Conservation (phyloP, 2,797 vertebrate species). For the Leptatherina wallacei region DNA sequence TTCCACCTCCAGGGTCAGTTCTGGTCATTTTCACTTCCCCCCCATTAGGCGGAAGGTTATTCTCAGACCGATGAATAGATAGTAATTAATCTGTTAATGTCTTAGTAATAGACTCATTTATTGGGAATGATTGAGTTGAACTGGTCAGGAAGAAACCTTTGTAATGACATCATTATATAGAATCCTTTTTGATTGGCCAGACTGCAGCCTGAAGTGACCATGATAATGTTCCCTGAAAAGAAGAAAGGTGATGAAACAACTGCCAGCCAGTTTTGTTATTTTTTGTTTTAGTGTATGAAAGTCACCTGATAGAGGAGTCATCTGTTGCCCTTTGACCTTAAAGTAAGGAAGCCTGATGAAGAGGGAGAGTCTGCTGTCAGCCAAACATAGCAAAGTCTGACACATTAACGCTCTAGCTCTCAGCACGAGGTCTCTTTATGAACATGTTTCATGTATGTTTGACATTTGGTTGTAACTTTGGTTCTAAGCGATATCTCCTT, state of each 20-base stretch:
- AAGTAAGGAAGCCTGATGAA: slow-evolving; percentile 36
- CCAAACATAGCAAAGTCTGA: slow-evolving; percentile 41
- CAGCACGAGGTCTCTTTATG: neutral
- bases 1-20: slow-evolving; percentile 59
- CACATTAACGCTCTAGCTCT: slow-evolving; percentile 24
- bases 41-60: slow-evolving; percentile 48
- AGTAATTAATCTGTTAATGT: slow-evolving; percentile 56
- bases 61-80: slow-evolving; percentile 58
- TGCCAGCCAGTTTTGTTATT: slow-evolving; percentile 9
- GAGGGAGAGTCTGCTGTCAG: slow-evolving; percentile 52
- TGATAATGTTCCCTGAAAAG: slow-evolving; percentile 10
- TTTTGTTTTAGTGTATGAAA: slow-evolving; percentile 14
- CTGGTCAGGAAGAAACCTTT: slow-evolving; percentile 22
- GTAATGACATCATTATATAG: slow-evolving; percentile 30
- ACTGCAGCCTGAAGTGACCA: neutral
- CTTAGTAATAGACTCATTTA: slow-evolving; percentile 55
- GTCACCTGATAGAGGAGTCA: slow-evolving; percentile 61
- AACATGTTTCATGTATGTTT: slow-evolving; percentile 10
- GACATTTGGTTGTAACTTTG: neutral
- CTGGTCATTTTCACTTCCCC: slow-evolving; percentile 39
- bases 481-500: neutral
- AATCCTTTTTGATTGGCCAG: slow-evolving; percentile 25
- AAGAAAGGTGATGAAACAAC: slow-evolving; percentile 33
- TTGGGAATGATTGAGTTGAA: slow-evolving; percentile 54
- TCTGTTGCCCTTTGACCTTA: slow-evolving; percentile 70